Evolutionary conservation across 2,113 vertebrate species (phyloP).

Genomic region (Eclectus roratus): DNA sequence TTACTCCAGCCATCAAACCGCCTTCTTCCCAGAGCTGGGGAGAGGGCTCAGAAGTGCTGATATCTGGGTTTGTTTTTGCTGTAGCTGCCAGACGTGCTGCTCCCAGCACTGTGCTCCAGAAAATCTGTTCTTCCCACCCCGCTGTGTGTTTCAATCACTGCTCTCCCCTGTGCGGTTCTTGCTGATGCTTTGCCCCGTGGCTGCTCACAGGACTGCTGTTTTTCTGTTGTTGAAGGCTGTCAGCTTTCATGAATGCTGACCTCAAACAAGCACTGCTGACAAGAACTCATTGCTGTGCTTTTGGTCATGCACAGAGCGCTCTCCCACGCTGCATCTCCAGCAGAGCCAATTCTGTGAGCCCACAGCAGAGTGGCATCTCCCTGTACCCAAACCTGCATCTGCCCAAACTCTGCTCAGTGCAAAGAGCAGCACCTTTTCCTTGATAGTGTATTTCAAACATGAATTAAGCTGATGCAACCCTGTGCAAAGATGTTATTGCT

Average conservation of each 20-base stretch:
- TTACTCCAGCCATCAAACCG: not conserved
- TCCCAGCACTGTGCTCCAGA: not conserved
- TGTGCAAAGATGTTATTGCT: not conserved
- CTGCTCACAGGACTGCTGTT: not conserved
- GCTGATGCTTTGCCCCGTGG: not conserved
- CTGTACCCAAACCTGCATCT: too few species aligned
- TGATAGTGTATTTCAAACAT: not conserved
- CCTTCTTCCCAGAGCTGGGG: not conserved
- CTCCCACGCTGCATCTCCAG: not conserved
- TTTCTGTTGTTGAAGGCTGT: not conserved
- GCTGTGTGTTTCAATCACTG: not conserved
- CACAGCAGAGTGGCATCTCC: rapidly evolving
- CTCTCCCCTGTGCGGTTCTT: not conserved
- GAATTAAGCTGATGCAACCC: not conserved
- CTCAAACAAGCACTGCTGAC: not conserved
- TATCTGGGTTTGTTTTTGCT: not conserved
- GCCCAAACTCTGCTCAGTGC: not conserved
- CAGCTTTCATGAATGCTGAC: not conserved
- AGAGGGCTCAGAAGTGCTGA: not conserved
- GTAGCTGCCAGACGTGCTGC: not conserved
- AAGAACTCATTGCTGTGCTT: not conserved
- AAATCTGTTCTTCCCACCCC: not conserved
- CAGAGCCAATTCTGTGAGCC: not conserved
- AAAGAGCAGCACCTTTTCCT: not conserved
- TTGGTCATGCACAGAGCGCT: rapidly evolving